Conservation (phyloP, 1,140 invertebrate species). For the Triops cancriformis region DNA sequence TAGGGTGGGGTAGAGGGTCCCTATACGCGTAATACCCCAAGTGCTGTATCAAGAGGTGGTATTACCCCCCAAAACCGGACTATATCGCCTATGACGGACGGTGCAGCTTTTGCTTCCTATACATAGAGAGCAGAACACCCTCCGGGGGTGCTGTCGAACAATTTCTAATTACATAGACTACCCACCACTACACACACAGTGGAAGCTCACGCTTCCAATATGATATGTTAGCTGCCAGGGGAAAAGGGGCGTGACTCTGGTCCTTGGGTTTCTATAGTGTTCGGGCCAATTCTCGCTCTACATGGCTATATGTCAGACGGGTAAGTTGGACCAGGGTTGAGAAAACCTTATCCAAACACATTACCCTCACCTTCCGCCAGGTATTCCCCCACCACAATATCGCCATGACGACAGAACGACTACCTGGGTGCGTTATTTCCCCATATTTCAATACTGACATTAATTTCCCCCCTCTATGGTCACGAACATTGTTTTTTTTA, state of each 20-base stretch:
- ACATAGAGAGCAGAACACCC: no score
- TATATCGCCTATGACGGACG: neutral
- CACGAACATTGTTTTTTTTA: no score
- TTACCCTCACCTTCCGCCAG: neutral
- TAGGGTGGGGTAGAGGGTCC: neutral
- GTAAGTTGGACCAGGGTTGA: no score
- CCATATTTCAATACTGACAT: neutral
- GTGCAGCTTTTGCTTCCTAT: neutral
- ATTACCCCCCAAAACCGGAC: neutral
- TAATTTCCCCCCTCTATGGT: neutral
- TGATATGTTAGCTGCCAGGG: conserved; percentile 2
- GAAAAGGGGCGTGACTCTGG: neutral
- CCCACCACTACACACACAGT: neutral
- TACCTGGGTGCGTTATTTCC: neutral
- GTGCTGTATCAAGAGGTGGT: neutral
- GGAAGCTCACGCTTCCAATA: neutral
- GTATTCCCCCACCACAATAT: neutral
- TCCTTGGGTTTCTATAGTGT: no score
- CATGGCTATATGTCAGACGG: no score
- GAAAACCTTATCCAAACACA: neutral
- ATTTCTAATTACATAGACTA: conserved; percentile 6
- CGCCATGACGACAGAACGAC: neutral
- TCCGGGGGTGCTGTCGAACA: neutral
- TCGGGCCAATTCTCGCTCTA: no score
- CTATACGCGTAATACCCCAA: neutral